Conservation (phyloP, 2,888 invertebrate genomes). For the Xestia c-nigrum region DNA sequence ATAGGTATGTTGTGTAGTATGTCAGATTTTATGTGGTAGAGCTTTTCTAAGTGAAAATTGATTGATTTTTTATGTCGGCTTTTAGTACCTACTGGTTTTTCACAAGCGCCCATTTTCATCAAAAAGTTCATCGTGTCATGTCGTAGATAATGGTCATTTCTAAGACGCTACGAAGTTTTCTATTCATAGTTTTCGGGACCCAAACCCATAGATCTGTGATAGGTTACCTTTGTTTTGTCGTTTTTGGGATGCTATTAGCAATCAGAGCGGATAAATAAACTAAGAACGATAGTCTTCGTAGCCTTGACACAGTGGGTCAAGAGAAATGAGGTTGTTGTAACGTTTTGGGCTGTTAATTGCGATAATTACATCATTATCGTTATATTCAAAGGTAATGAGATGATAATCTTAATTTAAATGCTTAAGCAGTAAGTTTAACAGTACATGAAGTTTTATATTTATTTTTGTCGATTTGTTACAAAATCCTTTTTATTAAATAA, state of each 20-base stretch:
- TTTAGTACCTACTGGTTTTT: background rate
- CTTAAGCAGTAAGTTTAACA: background rate
- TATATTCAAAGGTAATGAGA: conserved; percentile 12
- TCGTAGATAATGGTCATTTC: background rate
- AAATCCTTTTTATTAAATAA: background rate
- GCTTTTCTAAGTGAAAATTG: conserved; percentile 28
- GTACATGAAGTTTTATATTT: background rate
- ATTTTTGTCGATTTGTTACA: background rate
- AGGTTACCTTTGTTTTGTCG: background rate
- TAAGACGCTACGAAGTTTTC: background rate
- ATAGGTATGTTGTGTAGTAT: conserved; percentile 6
- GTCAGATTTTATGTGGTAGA: conserved; percentile 14
- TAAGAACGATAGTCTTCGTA: conserved; percentile 64
- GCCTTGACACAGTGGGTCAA: conserved; percentile 74
- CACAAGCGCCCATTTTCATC: background rate
- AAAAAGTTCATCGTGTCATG: background rate
- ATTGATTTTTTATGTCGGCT: background rate
- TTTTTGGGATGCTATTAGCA: conserved; percentile 46
- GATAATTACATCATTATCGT: conserved; percentile 27
- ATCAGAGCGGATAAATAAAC: conserved; percentile 76
- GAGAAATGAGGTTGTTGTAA: conserved; percentile 43
- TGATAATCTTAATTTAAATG: background rate
- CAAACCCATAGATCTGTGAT: background rate
- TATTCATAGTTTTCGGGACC: background rate
- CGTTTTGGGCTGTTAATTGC: conserved; percentile 27